Conservation (phyloP, 2,797 vertebrate species). For the Dipus sagitta region DNA sequence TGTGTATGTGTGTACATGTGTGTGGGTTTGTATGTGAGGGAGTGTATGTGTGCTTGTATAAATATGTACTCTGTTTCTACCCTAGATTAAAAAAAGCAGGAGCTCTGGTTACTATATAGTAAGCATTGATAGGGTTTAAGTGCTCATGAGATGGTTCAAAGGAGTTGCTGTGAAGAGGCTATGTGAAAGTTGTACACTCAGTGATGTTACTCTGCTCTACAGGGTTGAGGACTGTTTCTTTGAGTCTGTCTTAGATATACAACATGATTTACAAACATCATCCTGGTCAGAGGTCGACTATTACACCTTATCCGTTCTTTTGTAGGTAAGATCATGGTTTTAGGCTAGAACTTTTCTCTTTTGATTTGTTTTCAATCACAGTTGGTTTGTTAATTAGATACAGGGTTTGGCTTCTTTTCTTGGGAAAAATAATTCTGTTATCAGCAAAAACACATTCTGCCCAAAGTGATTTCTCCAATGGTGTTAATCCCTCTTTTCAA, state of each 20-base stretch:
- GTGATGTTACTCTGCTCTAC: not conserved
- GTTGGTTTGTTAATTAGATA: slow-evolving; percentile 85
- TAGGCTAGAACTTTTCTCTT: slow-evolving; percentile 80
- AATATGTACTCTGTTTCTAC: not conserved
- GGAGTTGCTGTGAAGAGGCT: not conserved
- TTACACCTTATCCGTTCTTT: slow-evolving; percentile 77
- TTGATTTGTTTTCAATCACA: slow-evolving; percentile 84
- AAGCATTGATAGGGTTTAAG: not conserved
- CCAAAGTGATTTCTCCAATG: slow-evolving; percentile 85
- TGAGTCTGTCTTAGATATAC: not conserved
- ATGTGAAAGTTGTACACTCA: not conserved
- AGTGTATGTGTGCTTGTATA: too few relatives aligned
- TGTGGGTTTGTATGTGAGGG: too few relatives aligned
- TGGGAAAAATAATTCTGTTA: slow-evolving; percentile 88
- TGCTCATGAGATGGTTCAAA: not conserved
- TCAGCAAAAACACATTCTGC: slow-evolving; percentile 87
- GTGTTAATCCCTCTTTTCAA: slow-evolving; percentile 84
- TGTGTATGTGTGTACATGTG: not conserved
- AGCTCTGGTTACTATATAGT: not conserved
- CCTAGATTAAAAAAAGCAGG: not conserved
- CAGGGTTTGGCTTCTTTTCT: slow-evolving; percentile 81
- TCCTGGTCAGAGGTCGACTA: slow-evolving; percentile 55
- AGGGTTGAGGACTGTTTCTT: not conserved
- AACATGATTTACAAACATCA: slow-evolving; percentile 64
- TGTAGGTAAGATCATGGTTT: slow-evolving; percentile 76